Base-by-base conservation (phyloP, 2,797 vertebrate species). In the Apogon talboti region DNA sequence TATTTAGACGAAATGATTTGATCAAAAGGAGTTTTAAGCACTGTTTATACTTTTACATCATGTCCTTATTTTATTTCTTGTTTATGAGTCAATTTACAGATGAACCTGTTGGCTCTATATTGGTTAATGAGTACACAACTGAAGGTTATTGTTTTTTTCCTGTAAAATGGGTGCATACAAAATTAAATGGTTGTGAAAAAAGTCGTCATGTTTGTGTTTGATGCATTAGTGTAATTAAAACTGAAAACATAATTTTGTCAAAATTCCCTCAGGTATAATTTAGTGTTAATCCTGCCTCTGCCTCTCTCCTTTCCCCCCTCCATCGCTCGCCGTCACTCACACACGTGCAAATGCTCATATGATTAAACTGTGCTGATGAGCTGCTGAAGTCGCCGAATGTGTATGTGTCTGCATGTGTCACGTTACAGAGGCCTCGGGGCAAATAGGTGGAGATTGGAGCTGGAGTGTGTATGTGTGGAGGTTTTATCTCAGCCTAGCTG, bases 181-280 rank as follows among this genome's bases (percentile, higher is more conserved):
- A 85, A 90, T 91, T 89, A 91, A 90, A 90, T 88, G 83, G 76
- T 82, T 89, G 73, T 81, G 33, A 78, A 79, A 67, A 53, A 61
- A 57, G 35, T 74, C 43, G 49, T 71, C 54, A 61, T 80, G 80
- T 88, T 85, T 89, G 64, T 79, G 68, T 84, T 79, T 74, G 71
- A 84, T 92, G 78, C 90, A 91, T 92, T 92, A 91, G 78, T 88
- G 81, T 91, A 89, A 92, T 92, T 91, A 90, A 91, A 92, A 79
- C 70, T 85, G 82, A 82, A 89, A 88, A 85, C 58, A 83, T 76
- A n/a, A 87, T 87, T 90, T 91, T 78, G 74, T 66, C 82, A 78
- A 87, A 88, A 91, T 85, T 91, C 85, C 83, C 85, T 81, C 84
- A 82, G 90, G 88, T 90, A 74, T 88, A 89, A 87, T 90, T 90